phyloP scores from a whole-genome alignment of 2,797 vertebrate genomes.

The Phoeniculus purpureus region DNA sequence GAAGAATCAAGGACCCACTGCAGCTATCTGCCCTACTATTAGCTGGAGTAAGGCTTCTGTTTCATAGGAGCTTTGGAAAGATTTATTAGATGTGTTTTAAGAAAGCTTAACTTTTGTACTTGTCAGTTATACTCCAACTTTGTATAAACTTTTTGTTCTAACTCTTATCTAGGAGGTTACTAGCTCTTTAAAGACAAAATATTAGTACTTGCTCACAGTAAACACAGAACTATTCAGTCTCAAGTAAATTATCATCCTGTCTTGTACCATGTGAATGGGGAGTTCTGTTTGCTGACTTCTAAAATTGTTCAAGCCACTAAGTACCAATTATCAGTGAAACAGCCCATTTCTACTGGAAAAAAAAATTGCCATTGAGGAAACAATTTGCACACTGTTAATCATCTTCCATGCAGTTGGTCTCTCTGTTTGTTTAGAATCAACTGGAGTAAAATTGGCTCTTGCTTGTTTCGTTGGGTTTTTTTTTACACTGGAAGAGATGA shows the following conservation, averaged over 20 bases:
- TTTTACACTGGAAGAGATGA: neutral
- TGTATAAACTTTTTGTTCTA: neutral
- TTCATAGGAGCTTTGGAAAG: neutral
- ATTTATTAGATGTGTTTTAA: neutral
- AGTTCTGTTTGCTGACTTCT: neutral
- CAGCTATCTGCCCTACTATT: neutral
- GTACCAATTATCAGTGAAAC: neutral
- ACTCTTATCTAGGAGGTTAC: neutral
- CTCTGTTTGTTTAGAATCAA: neutral
- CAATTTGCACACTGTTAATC: neutral
- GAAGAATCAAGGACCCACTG: neutral
- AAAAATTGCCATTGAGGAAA: constrained; percentile 3
- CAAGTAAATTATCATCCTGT: neutral
- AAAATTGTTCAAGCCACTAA: constrained; percentile 39
- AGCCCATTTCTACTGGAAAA: neutral
- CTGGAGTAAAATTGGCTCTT: neutral
- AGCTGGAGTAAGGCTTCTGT: neutral
- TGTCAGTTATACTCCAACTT: neutral
- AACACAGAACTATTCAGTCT: neutral
- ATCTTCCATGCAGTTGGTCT: neutral
- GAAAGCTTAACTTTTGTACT: neutral
- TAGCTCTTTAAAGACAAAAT: constrained; percentile 31
- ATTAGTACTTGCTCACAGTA: neutral
- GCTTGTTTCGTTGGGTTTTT: neutral
- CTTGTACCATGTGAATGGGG: neutral